A percentile compares a stretch with the other conserved stretches of the same genome.
phyloP scores from a whole-genome alignment of 2,888 invertebrate genomes.

The Timandra comae region DNA sequence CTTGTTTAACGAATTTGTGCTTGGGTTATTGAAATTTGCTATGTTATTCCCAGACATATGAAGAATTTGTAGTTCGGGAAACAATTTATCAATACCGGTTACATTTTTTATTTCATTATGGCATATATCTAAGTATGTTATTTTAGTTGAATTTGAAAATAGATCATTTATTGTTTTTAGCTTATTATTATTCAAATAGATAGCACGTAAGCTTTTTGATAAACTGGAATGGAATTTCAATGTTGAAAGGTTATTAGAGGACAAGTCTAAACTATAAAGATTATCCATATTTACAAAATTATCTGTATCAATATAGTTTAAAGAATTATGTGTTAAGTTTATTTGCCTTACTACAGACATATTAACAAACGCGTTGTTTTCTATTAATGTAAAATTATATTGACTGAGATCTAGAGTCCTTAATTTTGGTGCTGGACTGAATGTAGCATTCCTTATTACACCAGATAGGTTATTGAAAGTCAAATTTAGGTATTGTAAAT shows the following conservation, averaged over 20 bases:
- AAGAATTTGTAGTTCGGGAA: conserved; percentile 41
- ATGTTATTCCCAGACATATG: conserved; percentile 46
- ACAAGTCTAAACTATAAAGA: conserved; percentile 54
- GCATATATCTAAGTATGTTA: conserved; percentile 46
- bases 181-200: conserved; percentile 49
- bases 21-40: conserved; percentile 40
- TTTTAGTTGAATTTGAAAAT: conserved; percentile 29
- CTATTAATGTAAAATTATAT: conserved; percentile 41
- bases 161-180: conserved; percentile 31
- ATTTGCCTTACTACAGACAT: conserved; percentile 47
- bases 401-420: conserved; percentile 49
- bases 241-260: conserved; percentile 39
- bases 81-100: conserved; percentile 21
- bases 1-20: conserved; percentile 37
- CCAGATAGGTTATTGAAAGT: conserved; percentile 41
- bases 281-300: conserved; percentile 49
- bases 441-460: conserved; percentile 32
- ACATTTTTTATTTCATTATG: conserved; percentile 38
- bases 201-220: conserved; percentile 40
- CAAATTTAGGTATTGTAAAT: conserved; percentile 49
- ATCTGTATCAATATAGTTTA: conserved; percentile 37
- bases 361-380: conserved; percentile 42
- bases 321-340: conserved; percentile 51
- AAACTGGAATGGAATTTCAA: conserved; percentile 32
- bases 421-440: conserved; percentile 51